Base-by-base conservation (phyloP, 2,888 invertebrate genomes). In the Brenthis daphne region DNA sequence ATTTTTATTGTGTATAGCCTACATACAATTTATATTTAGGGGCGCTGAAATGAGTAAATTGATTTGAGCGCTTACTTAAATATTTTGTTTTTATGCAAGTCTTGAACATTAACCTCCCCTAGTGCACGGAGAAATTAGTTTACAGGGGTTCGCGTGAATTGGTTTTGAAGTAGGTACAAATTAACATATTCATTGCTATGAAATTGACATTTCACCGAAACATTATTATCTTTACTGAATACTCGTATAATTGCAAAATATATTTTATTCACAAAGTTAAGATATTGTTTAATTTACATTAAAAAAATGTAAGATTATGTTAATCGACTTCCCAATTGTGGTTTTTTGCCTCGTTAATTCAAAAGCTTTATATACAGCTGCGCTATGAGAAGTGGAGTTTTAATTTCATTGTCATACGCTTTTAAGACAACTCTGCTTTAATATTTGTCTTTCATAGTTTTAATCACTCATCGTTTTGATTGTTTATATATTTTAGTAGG, bases 11-110 rank as follows among this genome's bases (percentile, higher is more conserved):
- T 37, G 4, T 33, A 33, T 37, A 64, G 72, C 74, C 76, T 76
- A 74, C 73, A 75, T 80, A 84, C 81, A 20, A 20, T 20, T 20
- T 20, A 79, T 81, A 80, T 81, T 76, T 79, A 85, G 83, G 85
- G 88, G 85, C 82, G 82, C 82, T 77, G 77, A 82, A 85, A 80
- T 79, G 77, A 77, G 77, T 76, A 77, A 75, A 78, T 75, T 80
- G 76, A 80, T 80, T 76, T 74, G 77, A 73, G 68, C 73, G 74
- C 77, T 78, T 76, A 11, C 37, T 43, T 43, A 43, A 20, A 20
- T 43, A 77, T 75, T 73, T 71, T 77, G 43, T 76, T 77, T 76
- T 73, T 76, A 73, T 77, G 73, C 55, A 65, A 69, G 74, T 73
- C 75, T 74, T 73, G 71, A 69, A 69, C 69, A 66, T 69, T 60